Conservation (phyloP, 2,888 invertebrate species). For the Apotomis capreana region DNA sequence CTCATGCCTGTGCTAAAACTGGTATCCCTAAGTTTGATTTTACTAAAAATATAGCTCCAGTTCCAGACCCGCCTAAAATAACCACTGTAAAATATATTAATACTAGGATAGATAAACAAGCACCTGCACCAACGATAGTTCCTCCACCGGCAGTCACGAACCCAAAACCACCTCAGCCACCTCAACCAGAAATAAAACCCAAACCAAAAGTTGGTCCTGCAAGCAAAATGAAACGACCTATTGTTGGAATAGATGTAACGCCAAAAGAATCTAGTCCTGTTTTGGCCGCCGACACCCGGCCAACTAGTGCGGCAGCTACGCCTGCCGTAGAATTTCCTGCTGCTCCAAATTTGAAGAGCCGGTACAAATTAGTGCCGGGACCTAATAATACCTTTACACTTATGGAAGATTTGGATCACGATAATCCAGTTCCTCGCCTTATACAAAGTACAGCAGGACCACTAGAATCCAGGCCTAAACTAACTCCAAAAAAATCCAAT, state of each 20-base stretch:
- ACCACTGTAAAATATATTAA: slow-evolving; percentile 73
- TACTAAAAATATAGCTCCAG: slow-evolving; percentile 52
- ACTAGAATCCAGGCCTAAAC: slow-evolving; percentile 21
- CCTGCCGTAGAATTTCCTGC: slow-evolving; percentile 61
- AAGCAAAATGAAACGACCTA: slow-evolving; percentile 62
- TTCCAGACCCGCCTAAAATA: slow-evolving; percentile 63
- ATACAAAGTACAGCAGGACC: slow-evolving; percentile 19
- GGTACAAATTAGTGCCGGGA: slow-evolving; percentile 72
- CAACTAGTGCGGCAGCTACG: slow-evolving; percentile 29
- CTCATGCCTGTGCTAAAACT: slow-evolving; percentile 75
- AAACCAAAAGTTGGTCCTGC: slow-evolving; percentile 74
- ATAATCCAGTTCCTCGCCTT: not conserved
- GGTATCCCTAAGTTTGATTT: slow-evolving; percentile 64
- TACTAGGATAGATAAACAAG: slow-evolving; percentile 59
- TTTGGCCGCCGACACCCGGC: slow-evolving; percentile 32
- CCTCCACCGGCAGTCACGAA: slow-evolving; percentile 44
- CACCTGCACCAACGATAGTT: slow-evolving; percentile 48
- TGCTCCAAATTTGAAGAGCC: slow-evolving; percentile 63
- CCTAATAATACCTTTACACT: slow-evolving; percentile 73
- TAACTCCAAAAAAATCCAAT: slow-evolving; percentile 23
- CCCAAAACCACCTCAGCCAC: slow-evolving; percentile 43
- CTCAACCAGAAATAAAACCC: slow-evolving; percentile 47
- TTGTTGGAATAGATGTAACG: slow-evolving; percentile 46
- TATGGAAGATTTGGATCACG: slow-evolving; percentile 58
- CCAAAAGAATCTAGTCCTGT: slow-evolving; percentile 40